Base-by-base conservation (phyloP, 1,140 invertebrate species). In the Sitophilus oryzae region DNA sequence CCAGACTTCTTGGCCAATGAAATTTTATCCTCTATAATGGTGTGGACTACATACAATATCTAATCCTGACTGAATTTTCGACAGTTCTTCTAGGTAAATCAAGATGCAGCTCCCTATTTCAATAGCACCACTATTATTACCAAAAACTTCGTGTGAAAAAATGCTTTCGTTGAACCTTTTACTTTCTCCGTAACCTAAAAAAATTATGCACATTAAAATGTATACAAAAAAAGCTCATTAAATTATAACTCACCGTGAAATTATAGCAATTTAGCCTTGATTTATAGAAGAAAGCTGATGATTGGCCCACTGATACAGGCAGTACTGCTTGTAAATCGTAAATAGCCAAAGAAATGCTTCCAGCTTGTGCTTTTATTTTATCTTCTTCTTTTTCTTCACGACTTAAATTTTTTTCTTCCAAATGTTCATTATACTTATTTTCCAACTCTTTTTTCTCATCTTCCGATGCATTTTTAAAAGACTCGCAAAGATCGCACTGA, bases 101-200 rank as follows among this genome's bases (percentile, higher is more conserved):
- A 58, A 67, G 37, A 74, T 44, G 43, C 68, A 72, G n/a, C 65
- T 67, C 21, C 66, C 69, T 56, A 76, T 76, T 66, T 73, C 68
- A 18, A 66, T 71, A 3, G 69, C 59, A 30, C 68, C 71, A 45
- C 73, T n/a, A n/a, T n/a, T 63, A 21, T 70, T 64, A n/a, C 67
- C 74, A 43, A 72, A 65, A 1, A 58, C 62, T 60, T 77, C 72
- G n/a, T n/a, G n/a, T n/a, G n/a, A n/a, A n/a, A n/a, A n/a, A n/a
- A n/a, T n/a, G n/a, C n/a, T n/a, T n/a, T n/a, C n/a, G n/a, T n/a
- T n/a, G n/a, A n/a, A n/a, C n/a, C n/a, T n/a, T n/a, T n/a, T n/a
- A n/a, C n/a, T n/a, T n/a, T n/a, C n/a, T n/a, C n/a, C n/a, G n/a
- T n/a, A n/a, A n/a, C n/a, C n/a, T n/a, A n/a, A n/a, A n/a, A n/a